Evolutionary conservation across 2,113 vertebrate species (phyloP).

Genomic region (Pyxicephalus adspersus): DNA sequence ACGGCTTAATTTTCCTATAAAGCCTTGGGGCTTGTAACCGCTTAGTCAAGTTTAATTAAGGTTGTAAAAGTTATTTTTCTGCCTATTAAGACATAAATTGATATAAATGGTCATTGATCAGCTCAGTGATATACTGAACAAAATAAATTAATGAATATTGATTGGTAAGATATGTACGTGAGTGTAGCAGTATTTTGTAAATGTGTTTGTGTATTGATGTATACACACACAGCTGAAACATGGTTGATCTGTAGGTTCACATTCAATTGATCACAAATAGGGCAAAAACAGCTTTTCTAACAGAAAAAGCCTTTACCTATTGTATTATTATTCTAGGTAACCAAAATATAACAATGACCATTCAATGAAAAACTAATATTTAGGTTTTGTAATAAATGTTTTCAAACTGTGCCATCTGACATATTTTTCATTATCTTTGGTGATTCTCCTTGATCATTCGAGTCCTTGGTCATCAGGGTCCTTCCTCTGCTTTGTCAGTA

Average conservation of each 20-base stretch:
- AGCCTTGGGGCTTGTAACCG: constrained; percentile 19
- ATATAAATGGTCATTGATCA: constrained; percentile 45
- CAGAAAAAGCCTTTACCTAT: too few species aligned
- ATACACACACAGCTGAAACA: neutral
- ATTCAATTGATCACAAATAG: too few species aligned
- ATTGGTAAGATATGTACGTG: constrained; percentile 24
- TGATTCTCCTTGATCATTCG: too few species aligned
- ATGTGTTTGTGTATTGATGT: neutral
- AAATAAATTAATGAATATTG: constrained; percentile 28
- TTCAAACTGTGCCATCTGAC: too few species aligned
- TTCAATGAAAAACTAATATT: too few species aligned
- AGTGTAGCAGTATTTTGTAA: neutral
- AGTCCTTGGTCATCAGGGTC: too few species aligned
- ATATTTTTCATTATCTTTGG: too few species aligned
- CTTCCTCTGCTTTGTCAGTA: too few species aligned
- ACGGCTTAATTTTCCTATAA: neutral
- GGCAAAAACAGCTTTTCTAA: too few species aligned
- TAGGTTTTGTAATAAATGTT: too few species aligned
- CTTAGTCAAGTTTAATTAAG: constrained; percentile 6
- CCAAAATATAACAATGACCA: too few species aligned
- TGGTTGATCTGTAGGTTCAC: neutral
- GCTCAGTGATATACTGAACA: neutral
- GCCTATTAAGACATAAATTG: constrained; percentile 32
- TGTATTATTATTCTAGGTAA: too few species aligned
- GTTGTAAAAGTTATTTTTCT: constrained; percentile 5